phyloP scores from a whole-genome alignment of 2,113 vertebrate genomes.

The Engraulis encrasicolus region DNA sequence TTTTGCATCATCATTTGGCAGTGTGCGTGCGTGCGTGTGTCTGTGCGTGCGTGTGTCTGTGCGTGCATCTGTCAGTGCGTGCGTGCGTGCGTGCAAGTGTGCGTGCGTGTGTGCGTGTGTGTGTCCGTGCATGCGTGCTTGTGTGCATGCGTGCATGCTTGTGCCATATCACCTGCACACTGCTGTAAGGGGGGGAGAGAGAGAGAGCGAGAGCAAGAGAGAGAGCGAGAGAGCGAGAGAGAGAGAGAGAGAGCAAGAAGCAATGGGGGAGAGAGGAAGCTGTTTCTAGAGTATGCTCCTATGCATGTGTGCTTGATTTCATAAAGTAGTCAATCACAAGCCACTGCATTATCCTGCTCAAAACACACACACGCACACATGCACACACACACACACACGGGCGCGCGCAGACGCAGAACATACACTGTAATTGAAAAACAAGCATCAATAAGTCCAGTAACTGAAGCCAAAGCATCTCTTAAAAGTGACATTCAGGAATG shows the following conservation, averaged over 20 bases:
- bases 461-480: constrained; percentile 47
- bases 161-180: constrained; percentile 4
- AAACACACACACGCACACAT: too few relatives aligned
- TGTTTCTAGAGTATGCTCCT: not conserved
- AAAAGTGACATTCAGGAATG: constrained; percentile 71
- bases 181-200: not conserved
- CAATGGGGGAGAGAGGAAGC: too few relatives aligned
- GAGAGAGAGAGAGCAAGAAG: not conserved
- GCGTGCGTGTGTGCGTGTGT: too few relatives aligned
- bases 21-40: too few relatives aligned
- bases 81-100: too few relatives aligned
- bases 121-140: constrained; percentile 35
- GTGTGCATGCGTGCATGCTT: constrained; percentile 51
- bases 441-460: not conserved
- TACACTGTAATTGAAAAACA: constrained; percentile 19
- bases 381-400: too few relatives aligned
- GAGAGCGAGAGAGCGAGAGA: not conserved
- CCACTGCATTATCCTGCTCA: not conserved
- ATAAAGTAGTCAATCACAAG: not conserved
- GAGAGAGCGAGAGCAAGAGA: constrained; percentile 1
- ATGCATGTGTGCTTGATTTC: not conserved
- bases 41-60: too few relatives aligned
- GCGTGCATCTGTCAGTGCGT: too few relatives aligned
- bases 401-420: too few relatives aligned
- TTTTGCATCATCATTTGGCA: too few relatives aligned